Base-by-base conservation (phyloP, 2,888 invertebrate genomes). In the Seira ritae region DNA sequence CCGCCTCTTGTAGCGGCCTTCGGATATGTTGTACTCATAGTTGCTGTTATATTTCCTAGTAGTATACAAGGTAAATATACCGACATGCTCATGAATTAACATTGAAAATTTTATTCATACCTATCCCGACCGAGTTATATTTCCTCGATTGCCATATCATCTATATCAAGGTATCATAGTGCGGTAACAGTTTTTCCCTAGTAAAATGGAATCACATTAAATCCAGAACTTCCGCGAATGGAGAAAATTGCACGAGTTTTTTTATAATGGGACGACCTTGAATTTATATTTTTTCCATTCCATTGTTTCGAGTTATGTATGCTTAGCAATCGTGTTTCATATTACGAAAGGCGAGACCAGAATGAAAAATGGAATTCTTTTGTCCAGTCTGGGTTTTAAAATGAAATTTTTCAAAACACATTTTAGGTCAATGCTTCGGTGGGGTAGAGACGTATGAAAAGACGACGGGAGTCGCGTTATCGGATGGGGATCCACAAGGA, bases 371-470 rank as follows among this genome's bases (percentile, higher is more conserved):
- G n/a, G n/a, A n/a, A n/a, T n/a, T n/a, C n/a, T n/a, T n/a, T n/a
- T n/a, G n/a, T n/a, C n/a, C n/a, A n/a, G n/a, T 31, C 8, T 31
- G 3, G 31, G 8, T 31, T 31, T 31, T 4, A 31, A 31, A 31
- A 31, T 31, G 31, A 31, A 31, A 31, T 31, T 31, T 31, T 31
- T 31, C 31, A 31, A n/a, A 31, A 31, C 31, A 8, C 31, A 31
- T 55, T 55, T 55, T 76, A 90, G 90, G 89, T 69, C 90, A 90
- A 88, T 91, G 91, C 88, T 91, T 91, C 86, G 91, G 91, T 8
- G 91, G 91, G 10, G 90, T 91, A 50, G 90, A 91, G 87, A 91
- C 91, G 1, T 91, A 91, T 82, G 91, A 91, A 87, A 91, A 91
- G 88, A 90, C 91, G 2, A 90, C 91, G 1, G 91, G 90, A 50